Base-by-base conservation (phyloP, 2,888 invertebrate genomes). In the Phyto melanocephala region DNA sequence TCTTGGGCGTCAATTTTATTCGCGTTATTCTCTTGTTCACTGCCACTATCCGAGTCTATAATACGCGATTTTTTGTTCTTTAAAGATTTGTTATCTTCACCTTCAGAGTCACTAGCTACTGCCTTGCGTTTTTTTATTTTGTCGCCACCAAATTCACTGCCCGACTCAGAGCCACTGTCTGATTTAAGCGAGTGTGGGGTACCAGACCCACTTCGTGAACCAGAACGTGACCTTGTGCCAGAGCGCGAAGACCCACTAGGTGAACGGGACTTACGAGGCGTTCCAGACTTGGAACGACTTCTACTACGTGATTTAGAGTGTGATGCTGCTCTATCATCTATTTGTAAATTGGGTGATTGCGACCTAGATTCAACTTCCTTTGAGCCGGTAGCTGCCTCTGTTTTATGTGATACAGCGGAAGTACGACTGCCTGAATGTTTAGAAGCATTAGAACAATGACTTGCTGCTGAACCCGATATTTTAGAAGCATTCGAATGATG, bases 1-100 rank as follows among this genome's bases (percentile, higher is more conserved):
- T 96, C 97, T 84, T 95, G 95, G 0, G 97, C 96, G 35, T 88
- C 88, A 1, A 89, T 87, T 15, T 87, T 84, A 65, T 88, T 87
- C 0, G 79, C 28, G 17, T 86, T 89, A 84, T 86, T 90, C 10
- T 72, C 72, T 5, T 45, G 52, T 52, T 93, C 93, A 10, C 93
- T 93, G 58, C 95, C 95, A 80, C 93, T 94, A 83, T 96, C 96
- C 0, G 95, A 93, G 86, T 94, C 95, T 6, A 95, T 92, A 1
- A 94, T 86, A 0, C 91, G 90, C 10, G 91, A 90, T 82, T 92
- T 92, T 88, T 93, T 93, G 8, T 93, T 90, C 85, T 93, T 93
- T 82, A 84, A 63, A 2, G 86, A 74, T 24, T 60, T 77, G n/a
- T 76, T 75, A 8, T 58, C 78, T 20, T 76, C 80, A 17, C 47